Evolutionary conservation across 2,888 invertebrate species (phyloP), one percentile per base, ranked within the genome.

Genomic region (Anarsia innoxiella): DNA sequence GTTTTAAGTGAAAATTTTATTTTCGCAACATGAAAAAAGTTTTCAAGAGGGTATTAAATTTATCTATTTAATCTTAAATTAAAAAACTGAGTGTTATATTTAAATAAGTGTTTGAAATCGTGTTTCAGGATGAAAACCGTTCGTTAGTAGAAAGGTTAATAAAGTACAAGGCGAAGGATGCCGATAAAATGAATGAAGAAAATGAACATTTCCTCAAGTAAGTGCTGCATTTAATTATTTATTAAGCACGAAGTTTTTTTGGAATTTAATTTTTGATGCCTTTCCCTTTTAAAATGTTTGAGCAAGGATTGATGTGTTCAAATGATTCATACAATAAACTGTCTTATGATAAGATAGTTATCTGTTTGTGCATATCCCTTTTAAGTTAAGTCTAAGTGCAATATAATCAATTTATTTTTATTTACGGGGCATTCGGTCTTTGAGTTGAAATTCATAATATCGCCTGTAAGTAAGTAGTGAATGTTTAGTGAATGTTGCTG

Each of bases 121-220:
- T 34, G 34, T 12, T 6, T 90, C 86, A 96, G 92, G 93, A 93
- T 64, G 96, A 97, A 86, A 94, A 96, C 79, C 88, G 91, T 26
- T 88, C 93, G 46, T 82, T 97, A 48, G 88, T 96, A 40, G 94
- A 96, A 49, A 88, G 96, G 53, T 88, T 97, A 56, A 94, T 97
- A 74, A 93, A 93, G 52, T 93, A 95, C 68, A 98, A 99, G 82
- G 91, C 94, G 33, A 93, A 93, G 79, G 97, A 97, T 87, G 98
- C 97, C 1, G 97, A 98, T 62, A 93, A 93, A 76, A 90, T 99
- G 89, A 99, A 99, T 66, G 94, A 95, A 80, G 97, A 98, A 77
- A 98, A 98, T 85, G 98, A 98, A 73, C 92, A 92, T 68, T 93
- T 94, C 69, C 78, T 95, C 53, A 94, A 92, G 95, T 95, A 88